Evolutionary conservation across 37 sponge, comb jelly and placozoan species (phyloP).

Genomic region (Theonella swinhoei): DNA sequence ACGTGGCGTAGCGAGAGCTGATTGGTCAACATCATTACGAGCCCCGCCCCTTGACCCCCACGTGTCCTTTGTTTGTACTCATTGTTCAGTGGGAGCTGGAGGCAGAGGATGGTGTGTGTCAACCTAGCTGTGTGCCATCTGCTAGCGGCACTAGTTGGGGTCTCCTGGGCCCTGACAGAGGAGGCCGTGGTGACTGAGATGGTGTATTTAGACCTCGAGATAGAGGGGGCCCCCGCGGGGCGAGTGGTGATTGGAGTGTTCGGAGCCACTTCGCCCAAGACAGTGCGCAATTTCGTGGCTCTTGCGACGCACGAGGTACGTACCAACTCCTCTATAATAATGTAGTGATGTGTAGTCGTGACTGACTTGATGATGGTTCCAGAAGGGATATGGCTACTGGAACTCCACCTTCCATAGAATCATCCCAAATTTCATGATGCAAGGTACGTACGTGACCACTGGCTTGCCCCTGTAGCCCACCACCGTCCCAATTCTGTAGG

Average conservation of each 20-base stretch:
- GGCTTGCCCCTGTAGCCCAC: neutral
- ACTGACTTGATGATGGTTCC: neutral
- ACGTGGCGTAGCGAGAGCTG: neutral
- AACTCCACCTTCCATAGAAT: constrained; percentile 63
- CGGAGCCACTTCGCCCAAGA: constrained; percentile 82
- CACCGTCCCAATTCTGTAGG: constrained; percentile 12
- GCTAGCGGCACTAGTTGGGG: neutral
- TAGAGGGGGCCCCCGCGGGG: constrained; percentile 48
- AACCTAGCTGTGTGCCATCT: neutral
- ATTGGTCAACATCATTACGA: neutral
- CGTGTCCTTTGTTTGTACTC: neutral
- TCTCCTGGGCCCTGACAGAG: constrained; percentile 6
- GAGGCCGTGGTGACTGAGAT: constrained; percentile 75
- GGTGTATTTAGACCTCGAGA: constrained; percentile 72
- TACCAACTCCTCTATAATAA: neutral
- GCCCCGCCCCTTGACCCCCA: too few relatives aligned
- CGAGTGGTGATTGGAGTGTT: constrained; percentile 73
- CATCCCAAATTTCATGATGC: constrained; percentile 83
- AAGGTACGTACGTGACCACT: constrained; percentile 41
- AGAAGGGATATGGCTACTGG: constrained; percentile 73
- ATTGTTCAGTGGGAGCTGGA: neutral
- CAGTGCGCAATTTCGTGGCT: constrained; percentile 81
- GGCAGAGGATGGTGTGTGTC: neutral
- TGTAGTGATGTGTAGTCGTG: neutral
- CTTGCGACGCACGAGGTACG: constrained; percentile 73